Evolutionary conservation across 2,113 vertebrate genomes (phyloP).

Genomic region (Crotalus horridus): DNA sequence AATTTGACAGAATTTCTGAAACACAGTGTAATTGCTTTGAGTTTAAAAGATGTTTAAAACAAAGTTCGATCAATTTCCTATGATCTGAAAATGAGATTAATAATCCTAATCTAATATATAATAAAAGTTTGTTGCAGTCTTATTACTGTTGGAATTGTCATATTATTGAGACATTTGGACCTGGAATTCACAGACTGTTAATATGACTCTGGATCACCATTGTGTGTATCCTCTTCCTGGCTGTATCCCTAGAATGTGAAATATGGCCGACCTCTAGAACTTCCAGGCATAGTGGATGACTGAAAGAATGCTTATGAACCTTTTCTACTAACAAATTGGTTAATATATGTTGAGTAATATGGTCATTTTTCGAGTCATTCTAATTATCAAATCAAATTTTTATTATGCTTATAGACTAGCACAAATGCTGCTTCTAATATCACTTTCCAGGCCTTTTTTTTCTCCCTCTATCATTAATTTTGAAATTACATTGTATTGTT

Average conservation of each 20-base stretch:
- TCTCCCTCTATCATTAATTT: not conserved
- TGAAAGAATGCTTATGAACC: not conserved
- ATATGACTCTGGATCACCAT: not conserved
- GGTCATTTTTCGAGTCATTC: not conserved
- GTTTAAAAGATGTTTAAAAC: not conserved
- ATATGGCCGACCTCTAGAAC: not conserved
- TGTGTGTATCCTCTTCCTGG: not conserved
- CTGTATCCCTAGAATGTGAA: not conserved
- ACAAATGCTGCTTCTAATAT: not conserved
- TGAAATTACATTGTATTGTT: not conserved
- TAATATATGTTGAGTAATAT: not conserved
- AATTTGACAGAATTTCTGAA: not conserved
- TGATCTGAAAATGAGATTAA: not conserved
- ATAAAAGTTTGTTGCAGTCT: not conserved
- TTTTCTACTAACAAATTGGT: not conserved
- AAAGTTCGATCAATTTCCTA: not conserved
- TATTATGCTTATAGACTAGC: not conserved
- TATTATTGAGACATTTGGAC: not conserved
- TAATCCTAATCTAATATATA: not conserved
- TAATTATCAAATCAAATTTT: not conserved
- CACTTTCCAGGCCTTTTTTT: not conserved
- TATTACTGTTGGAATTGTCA: not conserved
- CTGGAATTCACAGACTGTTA: not conserved
- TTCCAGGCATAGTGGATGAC: not conserved
- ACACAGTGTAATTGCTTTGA: not conserved